Base-by-base conservation (phyloP, 2,797 vertebrate species). In the Micromesistius poutassou region DNA sequence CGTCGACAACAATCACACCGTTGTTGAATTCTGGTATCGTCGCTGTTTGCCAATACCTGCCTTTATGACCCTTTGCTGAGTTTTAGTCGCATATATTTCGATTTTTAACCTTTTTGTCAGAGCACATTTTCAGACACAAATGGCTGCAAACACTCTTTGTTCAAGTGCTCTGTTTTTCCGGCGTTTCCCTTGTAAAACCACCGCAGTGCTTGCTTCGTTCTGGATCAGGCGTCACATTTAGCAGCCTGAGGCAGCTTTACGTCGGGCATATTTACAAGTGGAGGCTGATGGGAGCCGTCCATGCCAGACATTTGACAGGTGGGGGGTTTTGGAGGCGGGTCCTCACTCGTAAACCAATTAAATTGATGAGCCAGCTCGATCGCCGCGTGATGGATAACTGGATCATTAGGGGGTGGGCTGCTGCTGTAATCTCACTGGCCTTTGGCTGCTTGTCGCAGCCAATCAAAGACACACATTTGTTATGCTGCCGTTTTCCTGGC, bases 261-360 rank as follows among this genome's bases (percentile, higher is more conserved):
- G 81, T 50, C 75, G 88, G 87, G 80, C 82, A 82, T 81, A 82
- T 89, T 90, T 83, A 88, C 81, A 82, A 85, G 75, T 50, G 31
- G 71, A 76, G 80, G 81, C 83, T 80, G 79, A 74, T 74, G 77
- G 76, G 77, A 83, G 71, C 74, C 74, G 81, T 72, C 25, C 42
- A 66, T 85, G 83, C 81, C 76, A 88, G 80, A 74, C 25, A 75
- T 87, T 81, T 82, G 83, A 89, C 83, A 85, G 31, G 71, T 22
- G 31, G 71, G 71, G 33, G 35, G n/a, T 30, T n/a, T 13, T 28
- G 38, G 22, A 68, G 85, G 85, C 84, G 77, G 78, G 86, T 77
- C 79, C 77, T n/a, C 74, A 74, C 78, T 86, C 83, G 87, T 90
- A 89, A 90, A 89, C 86, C 88, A 88, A 90, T 94, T 92, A 88